Evolutionary conservation across 92 coral and sea anemone species (phyloP).

Genomic region (Epizoanthus ramosus): DNA sequence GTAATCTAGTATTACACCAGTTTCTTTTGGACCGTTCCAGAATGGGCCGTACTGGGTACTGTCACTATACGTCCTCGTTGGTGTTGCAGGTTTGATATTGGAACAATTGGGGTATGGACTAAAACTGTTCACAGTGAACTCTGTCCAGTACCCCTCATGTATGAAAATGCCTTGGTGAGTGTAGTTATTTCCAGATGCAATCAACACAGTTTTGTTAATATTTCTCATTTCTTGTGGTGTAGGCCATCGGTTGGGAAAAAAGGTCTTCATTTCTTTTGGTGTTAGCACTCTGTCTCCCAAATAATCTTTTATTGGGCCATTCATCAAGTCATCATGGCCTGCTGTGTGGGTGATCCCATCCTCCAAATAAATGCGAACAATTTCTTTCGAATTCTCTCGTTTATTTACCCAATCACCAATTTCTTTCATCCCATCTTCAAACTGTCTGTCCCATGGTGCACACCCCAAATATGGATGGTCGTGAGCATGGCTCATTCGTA

Average conservation of each 20-base stretch:
- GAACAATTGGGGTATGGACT: constrained; percentile 60
- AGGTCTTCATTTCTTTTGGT: constrained; percentile 61
- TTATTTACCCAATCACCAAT: constrained; percentile 80
- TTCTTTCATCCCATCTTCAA: constrained; percentile 79
- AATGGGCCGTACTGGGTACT: constrained; percentile 84
- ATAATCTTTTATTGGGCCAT: constrained; percentile 74
- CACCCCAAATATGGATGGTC: constrained; percentile 71
- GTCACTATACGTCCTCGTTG: constrained; percentile 78
- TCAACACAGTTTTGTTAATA: constrained; percentile 68
- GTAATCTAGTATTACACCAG: constrained; percentile 75
- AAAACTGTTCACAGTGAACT: constrained; percentile 61
- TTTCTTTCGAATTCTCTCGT: constrained; percentile 68
- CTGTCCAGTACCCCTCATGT: constrained; percentile 70
- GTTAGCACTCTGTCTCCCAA: constrained; percentile 79
- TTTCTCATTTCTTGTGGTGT: constrained; percentile 63
- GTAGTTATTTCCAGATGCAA: constrained; percentile 57
- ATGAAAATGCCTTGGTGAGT: constrained; percentile 73
- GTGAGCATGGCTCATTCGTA: constrained; percentile 87
- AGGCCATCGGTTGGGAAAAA: constrained; percentile 81
- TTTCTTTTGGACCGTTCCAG: constrained; percentile 81
- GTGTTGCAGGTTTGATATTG: constrained; percentile 37
- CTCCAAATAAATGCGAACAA: constrained; percentile 84
- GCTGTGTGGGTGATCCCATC: constrained; percentile 74
- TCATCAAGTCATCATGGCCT: constrained; percentile 77
- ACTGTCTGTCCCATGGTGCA: constrained; percentile 86